Evolutionary conservation across 1,140 invertebrate genomes (phyloP), one percentile per base, ranked within the genome.

Genomic region (Meloidogyne exigua): DNA sequence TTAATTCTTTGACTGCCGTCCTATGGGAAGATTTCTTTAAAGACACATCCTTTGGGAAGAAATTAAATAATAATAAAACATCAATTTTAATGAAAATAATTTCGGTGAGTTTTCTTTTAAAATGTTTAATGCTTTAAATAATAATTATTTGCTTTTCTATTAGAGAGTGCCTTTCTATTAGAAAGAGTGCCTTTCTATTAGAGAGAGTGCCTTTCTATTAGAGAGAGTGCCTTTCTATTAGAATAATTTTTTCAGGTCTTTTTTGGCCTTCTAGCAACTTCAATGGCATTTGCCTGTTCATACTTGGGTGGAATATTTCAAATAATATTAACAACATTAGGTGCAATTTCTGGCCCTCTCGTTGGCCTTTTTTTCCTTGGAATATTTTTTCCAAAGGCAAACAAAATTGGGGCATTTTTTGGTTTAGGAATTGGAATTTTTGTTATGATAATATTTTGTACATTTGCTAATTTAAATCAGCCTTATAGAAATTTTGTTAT

Each of bases 1-100:
- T 85, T 26, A 84, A 84, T 68, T 83, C 79, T 2, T 67, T 85
- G 23, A 83, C 75, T 23, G 84, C 84, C 5, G 83, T 85, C 0
- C 12, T 84, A 12, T 84, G 73, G 63, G 82, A 84, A 44, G 83
- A 84, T 66, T 83, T 82, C 67, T 10, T 86, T 18, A 81, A 81
- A 63, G 36, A n/a, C 3, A n/a, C 49, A 57, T 28, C 70, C 18
- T 18, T 83, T 49, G 26, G 23, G 32, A 23, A 57, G 49, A 49
- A 73, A 18, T 26, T 82, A 25, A 80, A 10, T 4, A 72, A 79
- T 44, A 68, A 82, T 25, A 67, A 57, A 21, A 68, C 64, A 15
- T n/a, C 57, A n/a, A 15, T 23, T 21, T 21, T 25, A 18, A 65
- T 77, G 49, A 72, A 72, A 62, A n/a, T 26, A 26, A 72, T 72